phyloP scores from a whole-genome alignment of 2,797 vertebrate species.

The Atherinosoma microstoma region DNA sequence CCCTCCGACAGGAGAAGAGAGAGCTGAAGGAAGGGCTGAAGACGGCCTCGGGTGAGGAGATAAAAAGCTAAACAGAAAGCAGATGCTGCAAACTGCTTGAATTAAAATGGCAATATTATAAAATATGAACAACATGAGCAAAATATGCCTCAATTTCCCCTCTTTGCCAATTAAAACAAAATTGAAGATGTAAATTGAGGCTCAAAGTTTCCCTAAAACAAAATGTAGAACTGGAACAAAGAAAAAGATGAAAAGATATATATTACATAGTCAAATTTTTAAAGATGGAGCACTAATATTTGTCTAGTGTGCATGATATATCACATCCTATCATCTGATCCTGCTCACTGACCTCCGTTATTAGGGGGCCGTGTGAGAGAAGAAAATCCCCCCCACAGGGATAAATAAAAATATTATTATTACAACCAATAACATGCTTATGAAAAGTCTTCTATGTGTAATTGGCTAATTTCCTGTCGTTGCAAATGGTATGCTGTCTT shows the following conservation, averaged over 20 bases:
- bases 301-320: conserved; percentile 1
- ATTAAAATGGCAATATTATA: background rate
- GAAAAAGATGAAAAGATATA: background rate
- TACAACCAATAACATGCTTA: conserved; percentile 27
- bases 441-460: conserved; percentile 24
- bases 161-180: background rate
- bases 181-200: background rate
- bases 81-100: background rate
- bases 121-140: background rate
- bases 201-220: background rate
- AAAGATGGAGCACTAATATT: conserved; percentile 2
- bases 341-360: conserved; percentile 33
- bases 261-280: conserved; percentile 7
- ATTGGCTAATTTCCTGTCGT: conserved; percentile 52
- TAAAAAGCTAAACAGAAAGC: background rate
- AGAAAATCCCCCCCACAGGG: conserved; percentile 26
- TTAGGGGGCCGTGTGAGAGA: conserved; percentile 37
- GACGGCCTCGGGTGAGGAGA: conserved; percentile 82
- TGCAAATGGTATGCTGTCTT: background rate
- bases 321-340: conserved; percentile 15
- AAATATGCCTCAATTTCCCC: background rate
- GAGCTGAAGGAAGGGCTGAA: conserved; percentile 90
- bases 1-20: conserved; percentile 89
- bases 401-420: conserved; percentile 38
- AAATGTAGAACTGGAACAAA: background rate